Evolutionary conservation across 2,888 invertebrate genomes (phyloP).

Genomic region (Arrhopalites spinosus): DNA sequence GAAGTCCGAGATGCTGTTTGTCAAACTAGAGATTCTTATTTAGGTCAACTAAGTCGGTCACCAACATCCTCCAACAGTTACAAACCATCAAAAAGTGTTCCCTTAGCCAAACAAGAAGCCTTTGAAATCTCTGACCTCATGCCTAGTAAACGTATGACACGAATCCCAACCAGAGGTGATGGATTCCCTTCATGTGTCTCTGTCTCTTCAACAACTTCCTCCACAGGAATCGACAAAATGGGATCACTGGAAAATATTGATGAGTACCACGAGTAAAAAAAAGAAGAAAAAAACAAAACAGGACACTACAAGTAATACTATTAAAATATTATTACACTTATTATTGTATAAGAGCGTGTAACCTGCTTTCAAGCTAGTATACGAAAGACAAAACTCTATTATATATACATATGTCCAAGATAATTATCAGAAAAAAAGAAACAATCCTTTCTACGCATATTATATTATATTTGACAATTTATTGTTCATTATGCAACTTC

Average conservation of each 20-base stretch:
- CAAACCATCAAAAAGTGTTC: conserved; percentile 38
- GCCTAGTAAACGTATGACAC: conserved; percentile 16
- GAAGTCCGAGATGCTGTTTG: conserved; percentile 51
- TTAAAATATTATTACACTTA: neutral
- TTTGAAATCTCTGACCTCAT: conserved; percentile 26
- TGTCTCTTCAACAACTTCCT: conserved; percentile 21
- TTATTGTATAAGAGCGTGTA: neutral
- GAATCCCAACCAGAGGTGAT: conserved; percentile 9
- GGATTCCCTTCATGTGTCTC: conserved; percentile 35
- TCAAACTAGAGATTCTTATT: conserved; percentile 48
- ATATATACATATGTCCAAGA: conserved; percentile 13
- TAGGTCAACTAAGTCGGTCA: conserved; percentile 23
- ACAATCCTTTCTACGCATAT: conserved; percentile 2
- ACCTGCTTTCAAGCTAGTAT: conserved; percentile 30
- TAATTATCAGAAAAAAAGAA: conserved; percentile 6
- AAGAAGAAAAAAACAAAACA: neutral
- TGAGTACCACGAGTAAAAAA: conserved; percentile 33
- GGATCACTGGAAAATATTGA: conserved; percentile 38
- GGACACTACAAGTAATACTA: conserved; percentile 1
- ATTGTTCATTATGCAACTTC: neutral
- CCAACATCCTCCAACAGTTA: neutral
- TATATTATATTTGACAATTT: conserved; percentile 3
- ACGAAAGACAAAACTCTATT: conserved; percentile 31
- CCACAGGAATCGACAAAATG: conserved; percentile 21
- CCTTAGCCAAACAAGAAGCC: conserved; percentile 47